A percentile compares a stretch with the other conserved stretches of the same genome.
Evolutionary conservation across 2,888 invertebrate species (phyloP).

Genomic region (Temnothorax unifasciatus): DNA sequence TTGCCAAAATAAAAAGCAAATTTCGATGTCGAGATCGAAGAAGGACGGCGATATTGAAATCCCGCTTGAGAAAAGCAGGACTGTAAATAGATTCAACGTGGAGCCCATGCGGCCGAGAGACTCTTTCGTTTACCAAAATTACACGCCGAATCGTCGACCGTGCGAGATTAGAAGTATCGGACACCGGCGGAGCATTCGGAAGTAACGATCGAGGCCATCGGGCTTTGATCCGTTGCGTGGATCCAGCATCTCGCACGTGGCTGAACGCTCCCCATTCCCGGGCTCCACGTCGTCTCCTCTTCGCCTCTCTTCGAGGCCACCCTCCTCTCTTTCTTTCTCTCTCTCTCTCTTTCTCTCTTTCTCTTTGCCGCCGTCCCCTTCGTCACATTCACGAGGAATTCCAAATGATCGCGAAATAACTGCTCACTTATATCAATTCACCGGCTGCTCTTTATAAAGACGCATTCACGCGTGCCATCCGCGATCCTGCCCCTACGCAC

Average conservation of each 20-base stretch:
- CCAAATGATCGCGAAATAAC: conserved; percentile 86
- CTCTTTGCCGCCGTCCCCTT: conserved; percentile 47
- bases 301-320: conserved; percentile 27
- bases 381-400: conserved; percentile 80
- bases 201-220: conserved; percentile 77
- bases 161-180: conserved; percentile 18
- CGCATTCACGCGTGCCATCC: conserved; percentile 85
- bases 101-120: background rate
- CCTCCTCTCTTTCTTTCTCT: conserved; percentile 12
- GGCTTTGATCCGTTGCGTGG: conserved; percentile 79
- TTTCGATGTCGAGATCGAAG: background rate
- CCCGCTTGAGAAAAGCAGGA: background rate
- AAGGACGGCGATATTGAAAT: background rate
- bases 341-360: too few species aligned
- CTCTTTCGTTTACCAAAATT: conserved; percentile 11
- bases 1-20: background rate
- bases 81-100: background rate
- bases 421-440: conserved; percentile 86
- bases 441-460: conserved; percentile 83
- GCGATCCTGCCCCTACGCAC: conserved; percentile 71
- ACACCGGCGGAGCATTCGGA: conserved; percentile 73
- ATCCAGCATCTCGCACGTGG: conserved; percentile 72
- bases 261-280: conserved; percentile 69
- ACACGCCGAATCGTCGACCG: background rate
- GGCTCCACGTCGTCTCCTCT: conserved; percentile 26